Conservation (phyloP, 2,888 invertebrate genomes). For the Stramonita haemastoma region DNA sequence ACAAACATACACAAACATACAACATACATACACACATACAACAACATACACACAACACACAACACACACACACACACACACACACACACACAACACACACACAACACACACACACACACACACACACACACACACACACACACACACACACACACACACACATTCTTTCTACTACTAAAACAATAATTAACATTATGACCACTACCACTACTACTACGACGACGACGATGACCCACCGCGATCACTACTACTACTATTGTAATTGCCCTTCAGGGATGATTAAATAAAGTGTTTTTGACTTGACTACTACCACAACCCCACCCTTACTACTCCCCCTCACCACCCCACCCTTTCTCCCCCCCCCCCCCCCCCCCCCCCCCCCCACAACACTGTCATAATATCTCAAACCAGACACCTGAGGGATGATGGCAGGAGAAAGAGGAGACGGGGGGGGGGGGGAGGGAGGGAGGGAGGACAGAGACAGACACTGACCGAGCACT, state of each 20-base stretch:
- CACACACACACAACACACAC: no score
- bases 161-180: background rate
- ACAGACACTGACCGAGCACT: conserved; percentile 56
- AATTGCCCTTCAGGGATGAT: no score
- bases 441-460: background rate
- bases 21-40: background rate
- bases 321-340: no score
- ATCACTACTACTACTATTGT: no score
- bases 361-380: conserved; percentile 31
- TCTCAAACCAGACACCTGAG: no score
- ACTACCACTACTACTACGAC: no score
- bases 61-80: background rate
- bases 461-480: background rate
- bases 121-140: conserved; percentile 10
- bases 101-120: background rate
- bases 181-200: no score
- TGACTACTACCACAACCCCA: no score
- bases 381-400: background rate
- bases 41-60: background rate
- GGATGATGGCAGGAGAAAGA: conserved; percentile 10
- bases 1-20: background rate
- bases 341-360: conserved; percentile 3
- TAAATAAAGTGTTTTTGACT: no score
- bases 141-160: background rate
- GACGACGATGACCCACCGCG: no score